These are phyloP conservation scores for Pelagia noctiluca DNA, from an alignment of 30 jellyfish, hydroid and myxozoan genomes.

Conservation along the genomic window DNA sequence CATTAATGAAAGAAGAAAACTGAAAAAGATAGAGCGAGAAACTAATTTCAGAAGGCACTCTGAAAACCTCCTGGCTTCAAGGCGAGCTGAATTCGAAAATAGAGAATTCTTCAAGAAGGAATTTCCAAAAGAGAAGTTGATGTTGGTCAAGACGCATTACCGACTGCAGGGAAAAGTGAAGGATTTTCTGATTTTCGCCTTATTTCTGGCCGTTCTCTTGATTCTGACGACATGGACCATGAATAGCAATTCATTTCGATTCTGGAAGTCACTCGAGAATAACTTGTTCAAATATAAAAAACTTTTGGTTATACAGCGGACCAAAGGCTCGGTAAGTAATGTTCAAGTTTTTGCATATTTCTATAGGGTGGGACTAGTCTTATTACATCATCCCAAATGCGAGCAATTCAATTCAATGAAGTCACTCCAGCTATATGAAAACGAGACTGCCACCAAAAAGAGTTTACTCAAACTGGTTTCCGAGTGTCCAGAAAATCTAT, in stretches of 20 bases:
- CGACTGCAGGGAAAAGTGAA: conserved; percentile 59
- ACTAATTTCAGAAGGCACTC: conserved; percentile 14
- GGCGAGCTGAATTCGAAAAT: conserved; percentile 36
- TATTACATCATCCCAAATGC: no score
- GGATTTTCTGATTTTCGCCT: conserved; percentile 24
- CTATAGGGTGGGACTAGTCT: no score
- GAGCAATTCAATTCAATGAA: no score
- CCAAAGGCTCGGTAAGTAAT: conserved; percentile 29
- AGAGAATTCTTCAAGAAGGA: conserved; percentile 32
- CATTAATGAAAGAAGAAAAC: conserved; percentile 44
- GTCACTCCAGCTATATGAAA: no score
- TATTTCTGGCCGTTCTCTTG: conserved; percentile 31
- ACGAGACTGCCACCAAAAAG: no score
- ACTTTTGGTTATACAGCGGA: conserved; percentile 23
- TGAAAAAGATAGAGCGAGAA: background rate
- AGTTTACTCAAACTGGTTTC: no score
- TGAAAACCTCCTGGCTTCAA: conserved; percentile 28
- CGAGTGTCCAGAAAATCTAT: no score
- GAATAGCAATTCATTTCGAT: conserved; percentile 31
- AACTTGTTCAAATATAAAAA: conserved; percentile 16
- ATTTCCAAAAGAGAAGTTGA: conserved; percentile 37
- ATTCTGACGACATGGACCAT: conserved; percentile 57
- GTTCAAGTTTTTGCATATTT: no score
- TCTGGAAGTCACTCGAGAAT: conserved; percentile 20
- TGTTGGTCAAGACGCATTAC: conserved; percentile 38